Conservation (phyloP, 2,888 invertebrate species). For the Cataglyphis rosenhaueri region DNA sequence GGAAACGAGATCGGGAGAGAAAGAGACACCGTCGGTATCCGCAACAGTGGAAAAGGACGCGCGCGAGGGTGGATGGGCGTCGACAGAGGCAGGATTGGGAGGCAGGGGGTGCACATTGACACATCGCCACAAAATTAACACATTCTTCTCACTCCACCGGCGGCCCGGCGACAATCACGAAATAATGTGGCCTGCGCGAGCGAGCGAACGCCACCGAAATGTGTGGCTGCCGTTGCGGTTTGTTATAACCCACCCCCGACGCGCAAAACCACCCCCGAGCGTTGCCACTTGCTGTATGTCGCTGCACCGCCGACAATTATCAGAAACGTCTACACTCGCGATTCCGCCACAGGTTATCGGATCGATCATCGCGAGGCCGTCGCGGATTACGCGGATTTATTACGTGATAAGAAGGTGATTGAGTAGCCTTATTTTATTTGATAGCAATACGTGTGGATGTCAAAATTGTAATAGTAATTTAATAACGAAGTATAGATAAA, state of each 20-base stretch:
- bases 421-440: neutral
- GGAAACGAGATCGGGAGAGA: conserved; percentile 17
- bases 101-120: conserved; percentile 76
- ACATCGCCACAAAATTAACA: conserved; percentile 83
- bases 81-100: conserved; percentile 52
- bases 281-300: conserved; percentile 58
- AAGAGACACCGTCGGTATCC: conserved; percentile 11
- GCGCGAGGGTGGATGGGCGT: conserved; percentile 60
- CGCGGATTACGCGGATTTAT: conserved; percentile 42
- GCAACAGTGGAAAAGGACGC: conserved; percentile 38
- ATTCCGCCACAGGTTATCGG: conserved; percentile 48
- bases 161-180: conserved; percentile 82
- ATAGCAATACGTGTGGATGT: neutral
- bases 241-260: conserved; percentile 73
- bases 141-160: conserved; percentile 81
- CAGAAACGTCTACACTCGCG: conserved; percentile 49
- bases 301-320: conserved; percentile 56
- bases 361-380: conserved; percentile 46
- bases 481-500: neutral
- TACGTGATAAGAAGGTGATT: conserved; percentile 35
- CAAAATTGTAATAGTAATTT: neutral
- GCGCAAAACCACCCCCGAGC: conserved; percentile 49
- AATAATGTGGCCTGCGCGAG: conserved; percentile 81
- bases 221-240: conserved; percentile 82
- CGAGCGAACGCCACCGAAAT: conserved; percentile 81